Evolutionary conservation across 2,113 vertebrate genomes (phyloP).

Genomic region (Desmodus rotundus): DNA sequence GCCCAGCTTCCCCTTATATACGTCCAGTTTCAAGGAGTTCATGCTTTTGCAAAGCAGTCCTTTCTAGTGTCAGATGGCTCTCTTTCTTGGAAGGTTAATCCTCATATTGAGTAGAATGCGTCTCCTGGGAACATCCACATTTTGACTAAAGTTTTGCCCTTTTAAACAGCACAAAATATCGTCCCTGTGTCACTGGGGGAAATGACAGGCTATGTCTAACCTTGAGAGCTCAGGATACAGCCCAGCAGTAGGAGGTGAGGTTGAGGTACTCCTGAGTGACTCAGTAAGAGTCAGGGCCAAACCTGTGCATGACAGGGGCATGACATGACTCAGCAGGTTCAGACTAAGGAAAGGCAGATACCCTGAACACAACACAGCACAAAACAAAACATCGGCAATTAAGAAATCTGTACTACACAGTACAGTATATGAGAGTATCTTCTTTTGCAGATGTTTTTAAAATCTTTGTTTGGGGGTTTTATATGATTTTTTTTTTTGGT

Average conservation of each 20-base stretch:
- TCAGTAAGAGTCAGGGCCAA: not conserved
- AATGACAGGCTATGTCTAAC: constrained; percentile 20
- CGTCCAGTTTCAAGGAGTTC: not conserved
- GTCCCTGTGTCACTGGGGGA: not conserved
- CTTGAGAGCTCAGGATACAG: not conserved
- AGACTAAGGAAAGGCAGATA: not conserved
- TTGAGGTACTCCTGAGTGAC: not conserved
- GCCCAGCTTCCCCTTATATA: not conserved
- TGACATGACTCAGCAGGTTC: not conserved
- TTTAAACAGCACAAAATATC: constrained; percentile 13
- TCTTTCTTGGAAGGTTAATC: not conserved
- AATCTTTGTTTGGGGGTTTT: not conserved
- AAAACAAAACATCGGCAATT: not conserved
- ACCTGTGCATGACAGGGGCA: not conserved
- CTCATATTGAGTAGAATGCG: not conserved
- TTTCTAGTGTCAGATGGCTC: not conserved
- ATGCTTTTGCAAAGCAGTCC: not conserved
- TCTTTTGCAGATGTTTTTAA: not conserved
- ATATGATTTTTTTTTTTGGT: not conserved
- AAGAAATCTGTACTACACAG: not conserved
- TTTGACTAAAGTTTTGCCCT: constrained; percentile 14
- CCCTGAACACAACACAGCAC: not conserved
- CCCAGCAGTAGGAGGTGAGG: constrained; percentile 23
- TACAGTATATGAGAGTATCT: not conserved
- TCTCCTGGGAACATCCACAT: not conserved